phyloP scores from a whole-genome alignment of 2,888 invertebrate species.

The Caradrina clavipalpis region DNA sequence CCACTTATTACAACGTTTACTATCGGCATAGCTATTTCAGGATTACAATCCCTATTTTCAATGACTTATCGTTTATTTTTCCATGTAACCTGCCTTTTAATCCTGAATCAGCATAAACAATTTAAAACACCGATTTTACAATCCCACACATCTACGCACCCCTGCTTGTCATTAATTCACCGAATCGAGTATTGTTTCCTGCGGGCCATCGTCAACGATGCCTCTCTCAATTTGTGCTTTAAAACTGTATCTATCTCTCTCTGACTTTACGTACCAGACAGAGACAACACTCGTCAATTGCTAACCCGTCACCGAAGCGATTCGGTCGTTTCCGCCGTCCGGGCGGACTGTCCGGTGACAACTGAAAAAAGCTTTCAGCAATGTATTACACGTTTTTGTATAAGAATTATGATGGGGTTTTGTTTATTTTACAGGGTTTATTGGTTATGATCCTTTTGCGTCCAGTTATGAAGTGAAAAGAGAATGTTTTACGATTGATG shows the following conservation, averaged over 20 bases:
- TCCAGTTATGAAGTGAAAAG: not conserved
- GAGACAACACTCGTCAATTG: constrained; percentile 71
- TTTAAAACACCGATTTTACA: constrained; percentile 32
- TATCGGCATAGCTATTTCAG: not conserved
- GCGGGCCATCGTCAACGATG: constrained; percentile 81
- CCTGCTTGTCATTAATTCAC: constrained; percentile 87
- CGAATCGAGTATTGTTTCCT: constrained; percentile 90
- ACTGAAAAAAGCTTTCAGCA: constrained; percentile 83
- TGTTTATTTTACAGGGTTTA: constrained; percentile 51
- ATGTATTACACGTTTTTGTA: constrained; percentile 68
- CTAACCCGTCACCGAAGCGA: constrained; percentile 69
- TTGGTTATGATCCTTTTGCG: constrained; percentile 25
- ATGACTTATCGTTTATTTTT: too few relatives aligned
- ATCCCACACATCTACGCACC: constrained; percentile 71
- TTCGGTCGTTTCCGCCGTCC: constrained; percentile 74
- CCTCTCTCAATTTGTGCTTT: constrained; percentile 85
- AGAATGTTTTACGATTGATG: not conserved
- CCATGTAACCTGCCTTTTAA: not conserved
- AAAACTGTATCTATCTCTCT: constrained; percentile 73
- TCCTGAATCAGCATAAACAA: not conserved
- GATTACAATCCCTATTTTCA: not conserved
- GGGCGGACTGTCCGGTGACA: constrained; percentile 79
- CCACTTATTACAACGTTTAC: not conserved
- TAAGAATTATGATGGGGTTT: constrained; percentile 56
- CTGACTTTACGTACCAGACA: constrained; percentile 58